Percentiles rank a stretch among this genome's conserved stretches.
Conservation (phyloP, 2,113 vertebrate species). For the Chionis minor region DNA sequence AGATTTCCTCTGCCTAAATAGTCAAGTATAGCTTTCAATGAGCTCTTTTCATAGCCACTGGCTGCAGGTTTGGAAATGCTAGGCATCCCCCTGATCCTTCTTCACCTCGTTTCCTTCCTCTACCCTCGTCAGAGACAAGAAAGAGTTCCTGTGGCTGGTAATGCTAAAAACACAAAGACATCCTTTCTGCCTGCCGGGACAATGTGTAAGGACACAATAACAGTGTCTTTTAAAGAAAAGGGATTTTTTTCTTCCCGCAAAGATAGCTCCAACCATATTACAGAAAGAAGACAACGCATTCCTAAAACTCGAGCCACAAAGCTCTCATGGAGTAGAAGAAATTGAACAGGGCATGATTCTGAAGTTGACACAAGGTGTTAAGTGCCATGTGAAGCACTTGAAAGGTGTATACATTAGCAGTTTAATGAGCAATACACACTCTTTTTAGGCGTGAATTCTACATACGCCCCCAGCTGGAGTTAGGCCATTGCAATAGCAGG, state of each 20-base stretch:
- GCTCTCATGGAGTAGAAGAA: neutral
- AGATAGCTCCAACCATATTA: neutral
- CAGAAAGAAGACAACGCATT: neutral
- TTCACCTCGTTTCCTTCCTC: neutral
- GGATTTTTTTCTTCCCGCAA: neutral
- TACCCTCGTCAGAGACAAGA: neutral
- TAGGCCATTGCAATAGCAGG: neutral
- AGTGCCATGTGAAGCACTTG: neutral
- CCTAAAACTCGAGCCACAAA: neutral
- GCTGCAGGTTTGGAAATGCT: neutral
- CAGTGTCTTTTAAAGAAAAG: neutral
- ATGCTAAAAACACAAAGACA: neutral
- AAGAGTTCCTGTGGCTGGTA: neutral
- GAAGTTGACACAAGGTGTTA: neutral
- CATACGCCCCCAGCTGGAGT: neutral
- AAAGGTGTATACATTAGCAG: fast-evolving
- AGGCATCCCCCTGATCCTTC: neutral
- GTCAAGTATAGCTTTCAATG: neutral
- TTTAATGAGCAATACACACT: neutral
- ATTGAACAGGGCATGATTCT: neutral
- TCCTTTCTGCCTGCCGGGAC: neutral
- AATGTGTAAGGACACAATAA: neutral
- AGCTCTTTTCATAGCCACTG: neutral
- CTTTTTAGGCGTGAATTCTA: neutral
- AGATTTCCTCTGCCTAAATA: neutral